These are phyloP conservation scores for Drosophila vallismaia DNA, from an alignment of 2,888 invertebrate species.

Conservation along the genomic window DNA sequence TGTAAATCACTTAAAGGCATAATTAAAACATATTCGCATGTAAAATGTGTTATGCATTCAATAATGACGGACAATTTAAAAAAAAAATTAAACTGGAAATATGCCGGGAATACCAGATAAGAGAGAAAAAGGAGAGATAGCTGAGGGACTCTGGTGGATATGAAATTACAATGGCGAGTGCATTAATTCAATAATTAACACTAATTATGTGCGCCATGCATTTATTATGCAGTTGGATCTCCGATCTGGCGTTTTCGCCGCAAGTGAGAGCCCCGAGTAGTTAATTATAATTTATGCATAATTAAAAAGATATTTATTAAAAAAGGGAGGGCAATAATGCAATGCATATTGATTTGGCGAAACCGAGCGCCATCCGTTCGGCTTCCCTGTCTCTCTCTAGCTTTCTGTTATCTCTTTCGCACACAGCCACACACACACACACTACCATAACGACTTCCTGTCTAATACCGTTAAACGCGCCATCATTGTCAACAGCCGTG, in stretches of 20 bases:
- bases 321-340: conserved; percentile 32
- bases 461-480: conserved; percentile 45
- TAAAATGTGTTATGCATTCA: conserved; percentile 41
- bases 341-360: conserved; percentile 40
- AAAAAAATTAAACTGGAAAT: conserved; percentile 23
- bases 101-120: background rate
- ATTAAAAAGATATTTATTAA: conserved; percentile 56
- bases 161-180: conserved; percentile 66
- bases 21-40: conserved; percentile 66
- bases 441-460: conserved; percentile 22
- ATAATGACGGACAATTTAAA: conserved; percentile 30
- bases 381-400: background rate
- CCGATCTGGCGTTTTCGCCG: conserved; percentile 21
- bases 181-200: conserved; percentile 76
- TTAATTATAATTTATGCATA: conserved; percentile 59
- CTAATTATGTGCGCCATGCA: conserved; percentile 67
- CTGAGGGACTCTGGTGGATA: conserved; percentile 23
- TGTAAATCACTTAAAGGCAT: conserved; percentile 59
- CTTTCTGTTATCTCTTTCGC: background rate
- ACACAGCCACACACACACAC: conserved; percentile 1
- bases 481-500: conserved; percentile 48
- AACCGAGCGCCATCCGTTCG: background rate
- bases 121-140: background rate
- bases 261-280: conserved; percentile 29
- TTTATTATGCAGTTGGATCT: conserved; percentile 42